Evolutionary conservation across 2,797 vertebrate species (phyloP).

Genomic region (Paratrypauchen microcephalus): DNA sequence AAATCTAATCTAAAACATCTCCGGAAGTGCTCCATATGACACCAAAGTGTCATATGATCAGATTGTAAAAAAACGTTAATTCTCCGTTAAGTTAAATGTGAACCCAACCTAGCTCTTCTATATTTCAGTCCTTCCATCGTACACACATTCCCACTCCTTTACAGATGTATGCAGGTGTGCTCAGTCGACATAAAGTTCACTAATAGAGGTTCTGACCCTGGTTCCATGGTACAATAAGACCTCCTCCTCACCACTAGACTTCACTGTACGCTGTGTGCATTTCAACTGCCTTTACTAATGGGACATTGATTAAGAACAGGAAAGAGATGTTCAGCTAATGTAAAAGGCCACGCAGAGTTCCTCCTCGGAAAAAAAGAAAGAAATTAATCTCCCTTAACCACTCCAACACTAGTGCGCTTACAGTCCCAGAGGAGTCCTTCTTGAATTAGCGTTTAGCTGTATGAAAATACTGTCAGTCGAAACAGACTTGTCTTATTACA

Average conservation of each 20-base stretch:
- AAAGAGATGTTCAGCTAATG: constrained; percentile 49
- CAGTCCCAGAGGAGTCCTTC: constrained; percentile 40
- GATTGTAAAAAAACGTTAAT: too few species aligned
- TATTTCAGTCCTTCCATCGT: not conserved
- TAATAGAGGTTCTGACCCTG: constrained; percentile 52
- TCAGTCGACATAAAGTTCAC: constrained; percentile 29
- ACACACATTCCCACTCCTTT: not conserved
- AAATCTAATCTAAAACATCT: too few species aligned
- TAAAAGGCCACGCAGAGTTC: constrained; percentile 43
- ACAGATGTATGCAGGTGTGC: constrained; percentile 27
- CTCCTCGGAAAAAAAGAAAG: constrained; percentile 39
- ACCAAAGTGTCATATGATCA: too few species aligned
- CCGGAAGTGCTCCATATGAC: too few species aligned
- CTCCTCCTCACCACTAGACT: constrained; percentile 18
- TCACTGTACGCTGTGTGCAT: constrained; percentile 33
- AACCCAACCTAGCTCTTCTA: too few species aligned
- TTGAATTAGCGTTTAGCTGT: constrained; percentile 47
- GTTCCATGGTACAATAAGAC: constrained; percentile 19
- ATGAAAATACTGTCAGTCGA: constrained; percentile 24
- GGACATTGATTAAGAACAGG: constrained; percentile 64
- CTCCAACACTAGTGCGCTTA: constrained; percentile 37
- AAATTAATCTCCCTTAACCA: constrained; percentile 68
- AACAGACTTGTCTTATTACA: not conserved
- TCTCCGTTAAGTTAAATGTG: too few species aligned
- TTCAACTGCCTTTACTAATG: constrained; percentile 52